These are phyloP conservation scores for Caenorhabditis angaria DNA, from an alignment of 2,888 invertebrate genomes.

Conservation along the genomic window DNA sequence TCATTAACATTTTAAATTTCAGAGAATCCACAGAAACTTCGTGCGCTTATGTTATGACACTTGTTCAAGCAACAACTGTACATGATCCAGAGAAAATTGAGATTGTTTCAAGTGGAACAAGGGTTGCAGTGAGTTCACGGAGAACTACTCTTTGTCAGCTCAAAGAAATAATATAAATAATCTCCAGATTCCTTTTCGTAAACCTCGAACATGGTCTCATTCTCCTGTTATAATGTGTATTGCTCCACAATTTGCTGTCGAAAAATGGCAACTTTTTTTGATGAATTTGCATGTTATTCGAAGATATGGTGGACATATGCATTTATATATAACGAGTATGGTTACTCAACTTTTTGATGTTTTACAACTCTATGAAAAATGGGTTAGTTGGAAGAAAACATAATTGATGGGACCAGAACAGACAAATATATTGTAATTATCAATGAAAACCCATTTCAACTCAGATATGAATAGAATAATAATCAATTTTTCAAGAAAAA, in stretches of 20 bases:
- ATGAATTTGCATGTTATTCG: constrained; percentile 46
- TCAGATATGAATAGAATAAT: too few relatives aligned
- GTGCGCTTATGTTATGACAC: constrained; percentile 29
- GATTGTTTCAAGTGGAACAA: constrained; percentile 19
- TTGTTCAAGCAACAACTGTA: constrained; percentile 24
- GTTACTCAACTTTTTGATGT: constrained; percentile 38
- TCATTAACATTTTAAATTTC: neutral
- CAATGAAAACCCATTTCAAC: too few relatives aligned
- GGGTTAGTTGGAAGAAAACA: constrained; percentile 16
- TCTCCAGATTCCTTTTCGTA: constrained; percentile 39
- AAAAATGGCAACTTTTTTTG: constrained; percentile 50
- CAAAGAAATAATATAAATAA: neutral
- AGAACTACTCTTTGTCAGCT: too few relatives aligned
- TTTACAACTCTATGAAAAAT: constrained; percentile 41
- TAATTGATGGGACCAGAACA: neutral
- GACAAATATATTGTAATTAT: too few relatives aligned
- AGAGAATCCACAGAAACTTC: constrained; percentile 25
- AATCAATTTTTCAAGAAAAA: neutral
- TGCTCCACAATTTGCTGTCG: constrained; percentile 48
- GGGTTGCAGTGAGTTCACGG: constrained; percentile 20
- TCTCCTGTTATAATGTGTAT: constrained; percentile 48
- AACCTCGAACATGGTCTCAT: constrained; percentile 16
- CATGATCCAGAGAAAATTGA: constrained; percentile 17
- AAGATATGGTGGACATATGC: constrained; percentile 47
- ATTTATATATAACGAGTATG: constrained; percentile 48